phyloP scores from a whole-genome alignment of 1,140 invertebrate species.

The Pissodes strobi region DNA sequence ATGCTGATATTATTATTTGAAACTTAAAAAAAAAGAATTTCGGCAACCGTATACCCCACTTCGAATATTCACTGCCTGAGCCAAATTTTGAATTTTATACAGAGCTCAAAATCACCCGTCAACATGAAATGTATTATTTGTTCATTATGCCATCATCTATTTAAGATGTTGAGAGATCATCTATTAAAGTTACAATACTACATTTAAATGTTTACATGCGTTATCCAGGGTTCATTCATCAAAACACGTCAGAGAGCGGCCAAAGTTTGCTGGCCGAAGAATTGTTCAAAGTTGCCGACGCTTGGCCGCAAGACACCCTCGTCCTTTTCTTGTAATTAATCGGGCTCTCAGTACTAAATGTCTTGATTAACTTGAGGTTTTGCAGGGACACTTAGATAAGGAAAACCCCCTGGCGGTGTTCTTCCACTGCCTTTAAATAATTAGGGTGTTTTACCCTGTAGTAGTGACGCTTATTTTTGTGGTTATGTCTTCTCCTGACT shows the following conservation, averaged over 20 bases:
- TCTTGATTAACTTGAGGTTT: conserved; percentile 33
- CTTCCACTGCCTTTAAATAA: conserved; percentile 19
- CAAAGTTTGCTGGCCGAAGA: conserved; percentile 9
- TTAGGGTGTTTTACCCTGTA: conserved; percentile 13
- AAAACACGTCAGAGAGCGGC: conserved; percentile 10
- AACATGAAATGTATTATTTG: too few species aligned
- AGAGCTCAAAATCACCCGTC: too few species aligned
- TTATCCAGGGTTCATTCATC: conserved; percentile 9
- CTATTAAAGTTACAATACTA: too few species aligned
- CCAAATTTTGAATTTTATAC: too few species aligned
- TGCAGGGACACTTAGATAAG: conserved; percentile 10
- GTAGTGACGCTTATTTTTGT: conserved; percentile 20
- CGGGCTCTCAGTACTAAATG: conserved; percentile 30
- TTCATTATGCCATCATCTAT: too few species aligned
- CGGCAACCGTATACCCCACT: too few species aligned
- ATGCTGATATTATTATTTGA: too few species aligned
- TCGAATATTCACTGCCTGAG: too few species aligned
- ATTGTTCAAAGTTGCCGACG: conserved; percentile 24
- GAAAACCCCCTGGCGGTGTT: conserved; percentile 8
- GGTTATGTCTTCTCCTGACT: conserved; percentile 13
- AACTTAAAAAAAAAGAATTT: too few species aligned
- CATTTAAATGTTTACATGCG: too few species aligned
- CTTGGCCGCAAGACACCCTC: conserved; percentile 24
- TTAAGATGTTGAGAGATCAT: too few species aligned
- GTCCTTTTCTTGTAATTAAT: conserved; percentile 19